Base-by-base conservation (phyloP, 2,888 invertebrate species). In the Automeris io region DNA sequence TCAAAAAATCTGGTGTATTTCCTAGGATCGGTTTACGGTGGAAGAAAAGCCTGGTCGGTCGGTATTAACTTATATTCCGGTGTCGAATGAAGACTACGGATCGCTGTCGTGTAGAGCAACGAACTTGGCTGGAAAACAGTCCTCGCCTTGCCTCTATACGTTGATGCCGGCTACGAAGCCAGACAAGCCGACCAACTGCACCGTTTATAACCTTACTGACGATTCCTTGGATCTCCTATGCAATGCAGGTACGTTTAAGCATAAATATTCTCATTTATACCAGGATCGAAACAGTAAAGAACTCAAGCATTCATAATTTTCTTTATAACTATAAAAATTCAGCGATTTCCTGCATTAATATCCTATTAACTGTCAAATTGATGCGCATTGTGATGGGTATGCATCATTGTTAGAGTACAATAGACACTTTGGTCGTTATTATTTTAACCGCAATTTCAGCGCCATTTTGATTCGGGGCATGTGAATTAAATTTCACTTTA, bases 11-110 rank as follows among this genome's bases (percentile, higher is more conserved):
- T 29, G 1, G 16, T 13, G 16, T 23, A 5, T 6, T 34, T 51
- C 31, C 3, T 54, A 91, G 92, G 58, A 78, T 1, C 79, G 82
- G 2, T 94, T 91, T 73, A 85, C 87, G 29, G 70, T 88, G 1
- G 86, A 87, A 42, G 68, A 86, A 1, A 80, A 87, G 40, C 80
- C 71, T 37, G 75, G 90, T 43, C 88, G 87, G 51, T 94, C 91
- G 36, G 90, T 92, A 3, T 83, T 95, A 40, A 91, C 91, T 9
- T 96, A 94, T 74, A 92, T 91, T 3, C 95, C 96, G 4, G 90
- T 93, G 13, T 90, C 91, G 2, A 93, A 93, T 62, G 87, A 91
- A 53, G 94, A 94, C 71, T 94, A 94, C 61, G 94, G 94, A n/a
- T 91, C 92, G 5, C 85, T 93, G 25, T 88, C 92, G 49, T 95